Base-by-base conservation (phyloP, 1,140 invertebrate genomes). In the Popillia japonica region DNA sequence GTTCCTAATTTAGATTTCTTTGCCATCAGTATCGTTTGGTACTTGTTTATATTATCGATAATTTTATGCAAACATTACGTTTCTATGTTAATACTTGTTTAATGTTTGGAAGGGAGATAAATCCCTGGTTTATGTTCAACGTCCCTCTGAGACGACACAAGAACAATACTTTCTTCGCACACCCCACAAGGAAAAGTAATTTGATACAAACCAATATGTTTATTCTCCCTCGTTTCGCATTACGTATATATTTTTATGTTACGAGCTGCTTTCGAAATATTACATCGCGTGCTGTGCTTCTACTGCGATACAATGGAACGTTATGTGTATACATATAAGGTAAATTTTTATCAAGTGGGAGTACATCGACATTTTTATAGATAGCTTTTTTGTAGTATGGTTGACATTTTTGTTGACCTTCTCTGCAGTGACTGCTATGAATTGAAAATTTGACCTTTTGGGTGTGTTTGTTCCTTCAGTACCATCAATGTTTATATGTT, bases 321-420 rank as follows among this genome's bases (percentile, higher is more conserved):
- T 48, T 61, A 22, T 61, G n/a, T 61, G 17, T 4, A 22, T 44
- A 14, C 14, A 0, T n/a, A 48, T 55, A 55, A 17, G 48, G 27
- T 34, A 34, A 34, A 55, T 55, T 68, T 68, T 27, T 68, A 68
- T 68, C 2, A 34, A 23, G 61, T 68, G 61, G 22, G 22, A 7
- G 22, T 68, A 34, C 11, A 68, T 68, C 61, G 61, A 68, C 61
- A 68, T 68, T 68, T 48, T 68, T 34, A 23, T 27, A 68, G 3
- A 34, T 10, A 68, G 11, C 11, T 11, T 23, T 68, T 68, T 68
- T 68, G 17, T 27, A 20, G 48, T 55, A 48, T n/a, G 27, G 61
- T 27, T 68, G 61, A 68, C 61, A 68, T 68, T 68, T 68, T 68
- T 68, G 22, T 68, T 68, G 61, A 68, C 61, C 61, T 68, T 68